These are phyloP conservation scores for Nezara viridula DNA, from an alignment of 2,888 invertebrate genomes.

Conservation along the genomic window DNA sequence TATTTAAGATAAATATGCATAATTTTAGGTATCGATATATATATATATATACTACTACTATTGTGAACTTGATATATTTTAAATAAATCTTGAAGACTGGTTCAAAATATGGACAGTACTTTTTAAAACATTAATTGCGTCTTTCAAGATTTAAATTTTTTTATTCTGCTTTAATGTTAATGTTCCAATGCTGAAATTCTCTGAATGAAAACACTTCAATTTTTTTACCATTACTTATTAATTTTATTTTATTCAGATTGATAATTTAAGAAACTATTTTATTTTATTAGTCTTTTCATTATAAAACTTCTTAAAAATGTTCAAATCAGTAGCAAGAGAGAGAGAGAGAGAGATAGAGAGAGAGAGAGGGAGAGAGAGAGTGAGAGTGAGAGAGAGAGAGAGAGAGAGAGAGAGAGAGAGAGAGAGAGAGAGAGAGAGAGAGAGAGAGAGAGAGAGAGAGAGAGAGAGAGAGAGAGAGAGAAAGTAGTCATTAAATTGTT, in stretches of 20 bases:
- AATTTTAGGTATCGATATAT: slow-evolving; percentile 10
- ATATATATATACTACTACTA: background rate
- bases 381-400: too few species aligned
- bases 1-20: slow-evolving; percentile 27
- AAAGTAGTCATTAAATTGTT: too few species aligned
- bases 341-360: too few species aligned
- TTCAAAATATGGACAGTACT: background rate
- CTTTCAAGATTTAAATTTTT: background rate
- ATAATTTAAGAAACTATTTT: background rate
- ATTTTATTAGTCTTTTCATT: background rate
- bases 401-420: too few species aligned
- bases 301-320: too few species aligned
- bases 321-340: too few species aligned
- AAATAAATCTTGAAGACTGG: slow-evolving; percentile 40
- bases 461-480: too few species aligned
- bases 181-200: background rate
- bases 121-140: background rate
- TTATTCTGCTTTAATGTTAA: background rate
- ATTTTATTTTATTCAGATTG: background rate
- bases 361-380: too few species aligned
- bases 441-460: too few species aligned
- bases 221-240: background rate
- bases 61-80: background rate
- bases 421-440: too few species aligned
- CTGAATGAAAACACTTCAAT: background rate